A percentile compares a stretch with the other conserved stretches of the same genome.
phyloP scores from a whole-genome alignment of 1,140 invertebrate genomes.

The Drosophila prosaltans region DNA sequence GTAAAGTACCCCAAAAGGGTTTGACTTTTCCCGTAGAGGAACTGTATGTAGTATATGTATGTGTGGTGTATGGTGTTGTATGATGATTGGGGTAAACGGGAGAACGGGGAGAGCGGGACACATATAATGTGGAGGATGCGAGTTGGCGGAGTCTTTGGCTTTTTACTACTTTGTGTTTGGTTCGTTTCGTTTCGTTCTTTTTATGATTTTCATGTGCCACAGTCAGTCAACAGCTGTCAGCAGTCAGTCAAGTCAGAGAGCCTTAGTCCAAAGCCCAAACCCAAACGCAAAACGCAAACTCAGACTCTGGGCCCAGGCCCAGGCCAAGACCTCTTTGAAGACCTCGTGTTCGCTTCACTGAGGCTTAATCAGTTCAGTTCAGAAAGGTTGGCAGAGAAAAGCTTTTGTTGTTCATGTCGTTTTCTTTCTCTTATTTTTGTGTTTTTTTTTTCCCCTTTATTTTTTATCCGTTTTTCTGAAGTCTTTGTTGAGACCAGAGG shows the following conservation, averaged over 20 bases:
- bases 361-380: slow-evolving; percentile 74
- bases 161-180: slow-evolving; percentile 52
- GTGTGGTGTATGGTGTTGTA: no score
- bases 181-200: slow-evolving; percentile 29
- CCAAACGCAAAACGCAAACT: slow-evolving; percentile 22
- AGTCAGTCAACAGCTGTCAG: slow-evolving; percentile 47
- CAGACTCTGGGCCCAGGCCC: slow-evolving; percentile 30
- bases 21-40: slow-evolving; percentile 3
- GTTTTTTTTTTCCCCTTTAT: not conserved
- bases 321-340: slow-evolving; percentile 17
- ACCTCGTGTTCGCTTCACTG: slow-evolving; percentile 46
- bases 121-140: slow-evolving; percentile 22
- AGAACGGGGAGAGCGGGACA: no score
- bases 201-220: slow-evolving; percentile 60
- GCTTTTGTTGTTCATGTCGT: slow-evolving; percentile 52
- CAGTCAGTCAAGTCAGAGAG: slow-evolving; percentile 50
- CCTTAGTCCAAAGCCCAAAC: slow-evolving; percentile 33
- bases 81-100: no score
- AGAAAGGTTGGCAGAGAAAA: slow-evolving; percentile 60
- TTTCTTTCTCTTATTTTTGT: not conserved
- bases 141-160: slow-evolving; percentile 26
- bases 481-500: slow-evolving; percentile 45
- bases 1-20: slow-evolving; percentile 72
- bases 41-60: slow-evolving; percentile 13
- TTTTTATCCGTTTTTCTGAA: slow-evolving; percentile 14